Evolutionary conservation across 2,113 vertebrate genomes (phyloP).

Genomic region (Hippocampus guttulatus): DNA sequence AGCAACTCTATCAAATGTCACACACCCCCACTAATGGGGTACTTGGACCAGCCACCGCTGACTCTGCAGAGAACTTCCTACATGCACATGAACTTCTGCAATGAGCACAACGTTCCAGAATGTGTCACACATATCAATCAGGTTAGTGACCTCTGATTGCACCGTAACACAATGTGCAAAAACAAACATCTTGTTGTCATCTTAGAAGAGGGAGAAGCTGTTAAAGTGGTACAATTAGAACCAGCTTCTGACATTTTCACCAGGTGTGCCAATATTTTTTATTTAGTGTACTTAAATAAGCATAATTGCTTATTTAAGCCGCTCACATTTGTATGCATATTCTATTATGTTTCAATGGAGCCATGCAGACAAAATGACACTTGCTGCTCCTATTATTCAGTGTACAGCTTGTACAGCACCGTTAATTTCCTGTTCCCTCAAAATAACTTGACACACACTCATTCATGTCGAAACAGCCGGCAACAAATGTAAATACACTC

Average conservation of each 20-base stretch:
- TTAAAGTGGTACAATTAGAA: neutral
- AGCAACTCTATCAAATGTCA: conserved; percentile 74
- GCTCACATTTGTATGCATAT: too few relatives aligned
- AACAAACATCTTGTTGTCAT: neutral
- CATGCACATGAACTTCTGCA: conserved; percentile 83
- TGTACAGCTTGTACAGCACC: neutral
- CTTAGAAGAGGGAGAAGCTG: neutral
- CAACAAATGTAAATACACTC: too few relatives aligned
- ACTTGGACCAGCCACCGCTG: conserved; percentile 73
- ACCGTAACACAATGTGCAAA: neutral
- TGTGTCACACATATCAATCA: conserved; percentile 85
- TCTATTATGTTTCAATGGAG: too few relatives aligned
- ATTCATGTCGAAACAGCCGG: too few relatives aligned
- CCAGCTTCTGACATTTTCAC: neutral
- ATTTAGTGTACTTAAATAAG: too few relatives aligned
- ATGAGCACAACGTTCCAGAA: conserved; percentile 86
- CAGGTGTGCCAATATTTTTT: too few relatives aligned
- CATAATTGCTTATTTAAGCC: too few relatives aligned
- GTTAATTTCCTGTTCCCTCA: neutral
- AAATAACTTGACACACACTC: too few relatives aligned
- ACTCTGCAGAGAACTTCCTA: conserved; percentile 71
- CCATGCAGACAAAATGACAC: too few relatives aligned
- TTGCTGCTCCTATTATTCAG: neutral
- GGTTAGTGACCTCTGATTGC: conserved; percentile 61
- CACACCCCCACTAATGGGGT: conserved; percentile 72